These are phyloP conservation scores for Chaenocephalus aceratus DNA, from an alignment of 2,113 vertebrate species.

Conservation along the genomic window DNA sequence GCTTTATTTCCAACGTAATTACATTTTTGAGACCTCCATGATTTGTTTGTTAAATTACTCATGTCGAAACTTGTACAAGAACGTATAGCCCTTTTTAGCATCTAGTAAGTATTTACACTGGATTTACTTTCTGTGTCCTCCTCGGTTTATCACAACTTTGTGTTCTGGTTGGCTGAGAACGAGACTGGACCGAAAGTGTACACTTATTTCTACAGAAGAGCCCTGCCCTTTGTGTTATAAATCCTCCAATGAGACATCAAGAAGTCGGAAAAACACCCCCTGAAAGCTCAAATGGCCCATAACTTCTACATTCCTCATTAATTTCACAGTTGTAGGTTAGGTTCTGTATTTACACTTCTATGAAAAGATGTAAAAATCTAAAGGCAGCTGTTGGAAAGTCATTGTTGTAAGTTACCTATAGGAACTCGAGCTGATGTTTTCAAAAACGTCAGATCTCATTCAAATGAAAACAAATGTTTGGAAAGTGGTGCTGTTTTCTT, in stretches of 20 bases:
- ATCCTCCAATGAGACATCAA: conserved; percentile 13
- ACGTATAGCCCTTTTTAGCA: background rate
- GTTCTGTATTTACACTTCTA: conserved; percentile 27
- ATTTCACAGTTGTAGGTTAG: conserved; percentile 2
- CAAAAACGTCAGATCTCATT: conserved; percentile 13
- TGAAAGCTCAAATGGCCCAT: background rate
- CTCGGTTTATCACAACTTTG: background rate
- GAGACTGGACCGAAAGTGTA: background rate
- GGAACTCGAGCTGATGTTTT: background rate
- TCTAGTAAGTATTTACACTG: background rate
- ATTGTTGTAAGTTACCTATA: background rate
- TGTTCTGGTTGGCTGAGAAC: background rate
- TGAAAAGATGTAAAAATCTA: background rate
- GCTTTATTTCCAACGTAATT: background rate
- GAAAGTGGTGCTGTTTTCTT: conserved; percentile 15
- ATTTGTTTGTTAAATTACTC: background rate
- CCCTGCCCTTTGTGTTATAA: background rate
- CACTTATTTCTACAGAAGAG: background rate
- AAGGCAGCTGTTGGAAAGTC: background rate
- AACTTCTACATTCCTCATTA: background rate
- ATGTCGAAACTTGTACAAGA: background rate
- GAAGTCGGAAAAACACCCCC: background rate
- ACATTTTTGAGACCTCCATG: background rate
- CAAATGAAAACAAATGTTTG: conserved; percentile 13
- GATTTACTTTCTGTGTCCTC: background rate